Evolutionary conservation across 2,888 invertebrate species (phyloP), one percentile per base, ranked within the genome.

Genomic region (Pristionchus entomophagus): DNA sequence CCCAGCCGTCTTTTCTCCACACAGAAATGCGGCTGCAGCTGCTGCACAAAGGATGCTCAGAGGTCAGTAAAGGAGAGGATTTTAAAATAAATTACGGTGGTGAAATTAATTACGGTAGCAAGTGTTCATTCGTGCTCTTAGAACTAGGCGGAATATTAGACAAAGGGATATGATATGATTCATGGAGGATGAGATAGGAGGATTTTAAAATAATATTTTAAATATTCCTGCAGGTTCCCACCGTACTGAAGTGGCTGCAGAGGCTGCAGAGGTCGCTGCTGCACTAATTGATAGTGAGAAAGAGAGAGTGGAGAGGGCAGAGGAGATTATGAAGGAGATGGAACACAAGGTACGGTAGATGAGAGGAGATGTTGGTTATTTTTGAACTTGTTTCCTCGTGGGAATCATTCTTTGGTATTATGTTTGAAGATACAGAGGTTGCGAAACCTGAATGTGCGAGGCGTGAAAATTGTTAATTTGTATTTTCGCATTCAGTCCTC

Each of bases 191-290:
- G n/a, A n/a, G n/a, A n/a, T n/a, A n/a, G n/a, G n/a, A n/a, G n/a
- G n/a, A n/a, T n/a, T n/a, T n/a, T n/a, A n/a, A n/a, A n/a, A n/a
- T n/a, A n/a, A n/a, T n/a, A n/a, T n/a, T n/a, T n/a, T n/a, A n/a
- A n/a, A n/a, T n/a, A n/a, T 26, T 8, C n/a, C 22, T 59, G 6
- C 62, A 84, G 83, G 73, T 29, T 59, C 62, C 6, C 51, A 51
- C 29, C 51, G 84, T 1, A 56, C 73, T 22, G 84, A 73, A 17
- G 56, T 84, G 8, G 69, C 84, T n/a, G 73, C 73, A 38, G 84
- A 69, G 51, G 84, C 84, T n/a, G 69, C 84, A 38, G 73, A 84
- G 35, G 45, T 84, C n/a, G 73, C 84, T 1, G 84, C 84, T 0
- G 73, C 73, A n/a, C 56, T 84, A 14, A 22, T 73, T n/a, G 84